Base-by-base conservation (phyloP, 1,140 invertebrate genomes). In the Leptinotarsa defecta region DNA sequence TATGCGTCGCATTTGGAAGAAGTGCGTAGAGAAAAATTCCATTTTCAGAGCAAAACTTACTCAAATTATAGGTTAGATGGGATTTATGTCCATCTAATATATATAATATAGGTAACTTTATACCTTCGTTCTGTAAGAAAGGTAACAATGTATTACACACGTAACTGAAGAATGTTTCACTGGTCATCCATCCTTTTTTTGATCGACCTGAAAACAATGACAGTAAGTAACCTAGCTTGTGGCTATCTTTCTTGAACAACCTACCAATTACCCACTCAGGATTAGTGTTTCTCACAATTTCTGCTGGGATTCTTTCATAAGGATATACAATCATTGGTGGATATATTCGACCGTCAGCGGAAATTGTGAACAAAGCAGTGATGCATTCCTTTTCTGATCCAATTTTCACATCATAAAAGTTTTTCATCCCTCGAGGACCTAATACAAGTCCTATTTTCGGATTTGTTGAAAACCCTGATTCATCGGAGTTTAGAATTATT, bases 321-420 rank as follows among this genome's bases (percentile, higher is more conserved):
- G 74, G 84, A 86, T 13, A 80, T 62, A 82, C 83, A 72, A 79
- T 68, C 34, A 86, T 62, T 49, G 78, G 49, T 52, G 49, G 49
- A n/a, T 52, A 52, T 52, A 52, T 52, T 52, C 17, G 17, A 65
- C 85, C 86, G 77, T 75, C 77, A 73, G 85, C 84, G 81, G 82
- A 86, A 49, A 81, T 84, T 76, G 78, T 81, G 67, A 86, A 74
- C 67, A 87, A 81, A 52, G 82, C 80, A 52, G 83, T 86, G 22
- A 84, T 70, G 77, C 67, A 34, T 27, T 68, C 15, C 27, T 34
- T 67, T 24, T 68, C 34, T 2, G 67, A 43, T 68, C 34, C 67
- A 64, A 48, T 20, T 62, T 70, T n/a, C 3, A 71, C 43, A 48
- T 71, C 52, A 71, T 71, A 71, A 49, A 71, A 71, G 15, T 71